These are phyloP conservation scores for Plemyria rubiginata DNA, from an alignment of 2,888 invertebrate species.

Conservation along the genomic window DNA sequence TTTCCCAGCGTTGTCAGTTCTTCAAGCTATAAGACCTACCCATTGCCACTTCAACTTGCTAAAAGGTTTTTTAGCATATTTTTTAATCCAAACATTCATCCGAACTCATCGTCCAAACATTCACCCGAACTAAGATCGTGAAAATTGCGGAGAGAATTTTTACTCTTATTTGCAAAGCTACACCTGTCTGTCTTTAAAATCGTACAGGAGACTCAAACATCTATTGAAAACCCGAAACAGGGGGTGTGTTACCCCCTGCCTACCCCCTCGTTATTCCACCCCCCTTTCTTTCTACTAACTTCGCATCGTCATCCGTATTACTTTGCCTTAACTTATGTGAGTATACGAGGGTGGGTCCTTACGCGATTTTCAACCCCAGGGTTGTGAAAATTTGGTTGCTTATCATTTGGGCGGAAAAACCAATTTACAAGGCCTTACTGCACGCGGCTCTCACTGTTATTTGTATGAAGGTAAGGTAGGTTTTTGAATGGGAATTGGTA, in stretches of 20 bases:
- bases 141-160: constrained; percentile 33
- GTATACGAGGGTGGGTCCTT: constrained; percentile 54
- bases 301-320: constrained; percentile 84
- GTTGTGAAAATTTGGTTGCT: constrained; percentile 29
- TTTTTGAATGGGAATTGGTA: constrained; percentile 52
- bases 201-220: constrained; percentile 76
- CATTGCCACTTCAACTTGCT: background rate
- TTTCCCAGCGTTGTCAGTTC: too few species aligned
- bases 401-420: constrained; percentile 43
- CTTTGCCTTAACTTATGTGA: constrained; percentile 83
- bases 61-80: background rate
- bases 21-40: too few species aligned
- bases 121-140: constrained; percentile 28
- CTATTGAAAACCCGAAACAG: constrained; percentile 85
- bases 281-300: constrained; percentile 84
- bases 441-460: constrained; percentile 23
- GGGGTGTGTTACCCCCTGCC: constrained; percentile 63
- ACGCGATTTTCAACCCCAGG: constrained; percentile 54
- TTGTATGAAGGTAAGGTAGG: constrained; percentile 38
- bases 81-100: background rate
- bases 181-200: constrained; percentile 78
- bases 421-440: constrained; percentile 34
- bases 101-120: too few species aligned
- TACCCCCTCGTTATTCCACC: constrained; percentile 67
- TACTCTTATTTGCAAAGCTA: constrained; percentile 35